Evolutionary conservation across 2,888 invertebrate species (phyloP).

Genomic region (Ptilodon capucinus): DNA sequence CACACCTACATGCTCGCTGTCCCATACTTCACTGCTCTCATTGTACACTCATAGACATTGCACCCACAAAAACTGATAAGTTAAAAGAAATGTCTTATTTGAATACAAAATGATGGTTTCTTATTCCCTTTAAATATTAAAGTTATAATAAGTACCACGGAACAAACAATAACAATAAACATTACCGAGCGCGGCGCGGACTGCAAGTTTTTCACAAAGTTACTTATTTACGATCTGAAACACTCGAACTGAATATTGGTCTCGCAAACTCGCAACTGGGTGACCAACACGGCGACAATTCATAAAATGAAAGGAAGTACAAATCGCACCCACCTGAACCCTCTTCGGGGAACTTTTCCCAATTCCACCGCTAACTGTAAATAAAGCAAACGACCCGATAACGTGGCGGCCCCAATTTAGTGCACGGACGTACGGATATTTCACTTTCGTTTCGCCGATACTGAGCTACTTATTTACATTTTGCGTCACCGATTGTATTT

Average conservation of each 20-base stretch:
- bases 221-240: slow-evolving; percentile 49
- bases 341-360: slow-evolving; percentile 27
- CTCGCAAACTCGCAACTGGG: slow-evolving; percentile 35
- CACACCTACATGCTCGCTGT: slow-evolving; percentile 6
- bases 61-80: background rate
- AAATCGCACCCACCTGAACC: slow-evolving; percentile 17
- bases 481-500: slow-evolving; percentile 30
- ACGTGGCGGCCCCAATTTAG: slow-evolving; percentile 44
- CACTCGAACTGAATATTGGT: slow-evolving; percentile 47
- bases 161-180: slow-evolving; percentile 46
- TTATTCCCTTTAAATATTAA: slow-evolving; percentile 6
- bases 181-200: slow-evolving; percentile 34
- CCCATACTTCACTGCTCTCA: background rate
- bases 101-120: background rate
- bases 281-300: slow-evolving; percentile 48
- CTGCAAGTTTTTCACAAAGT: slow-evolving; percentile 39
- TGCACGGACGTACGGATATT: slow-evolving; percentile 37
- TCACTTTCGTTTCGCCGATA: slow-evolving; percentile 46
- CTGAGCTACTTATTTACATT: slow-evolving; percentile 32
- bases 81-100: background rate
- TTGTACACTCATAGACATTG: background rate
- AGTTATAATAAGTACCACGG: slow-evolving; percentile 26
- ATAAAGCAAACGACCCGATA: slow-evolving; percentile 48
- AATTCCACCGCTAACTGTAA: slow-evolving; percentile 42
- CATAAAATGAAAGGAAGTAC: slow-evolving; percentile 39